Evolutionary conservation across 2,888 invertebrate species (phyloP).

Genomic region (Sthenelais limicola): DNA sequence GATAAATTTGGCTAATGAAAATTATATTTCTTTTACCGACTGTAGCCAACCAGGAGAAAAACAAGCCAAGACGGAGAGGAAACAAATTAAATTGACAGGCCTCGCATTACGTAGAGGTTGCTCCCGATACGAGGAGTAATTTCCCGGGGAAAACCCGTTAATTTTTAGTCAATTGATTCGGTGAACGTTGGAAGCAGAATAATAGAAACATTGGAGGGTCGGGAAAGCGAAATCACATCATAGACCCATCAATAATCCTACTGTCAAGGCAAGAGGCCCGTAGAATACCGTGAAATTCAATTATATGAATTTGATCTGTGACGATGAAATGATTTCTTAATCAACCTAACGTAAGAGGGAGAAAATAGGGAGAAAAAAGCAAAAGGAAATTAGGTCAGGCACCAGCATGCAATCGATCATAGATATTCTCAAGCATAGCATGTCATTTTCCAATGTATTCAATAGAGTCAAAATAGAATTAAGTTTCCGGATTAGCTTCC

Average conservation of each 20-base stretch:
- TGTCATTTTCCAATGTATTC: conserved; percentile 17
- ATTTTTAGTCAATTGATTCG: conserved; percentile 6
- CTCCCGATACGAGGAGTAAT: conserved; percentile 2
- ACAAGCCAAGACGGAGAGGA: conserved; percentile 1
- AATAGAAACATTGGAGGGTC: conserved; percentile 33
- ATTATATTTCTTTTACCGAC: conserved; percentile 20
- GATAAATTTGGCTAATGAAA: conserved; percentile 30
- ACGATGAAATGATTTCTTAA: conserved; percentile 38
- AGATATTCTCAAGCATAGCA: conserved; percentile 6
- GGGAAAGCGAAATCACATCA: conserved; percentile 34
- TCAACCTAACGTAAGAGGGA: conserved; percentile 32
- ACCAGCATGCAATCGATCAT: conserved; percentile 9
- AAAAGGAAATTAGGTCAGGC: conserved; percentile 29
- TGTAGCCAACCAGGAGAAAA: neutral
- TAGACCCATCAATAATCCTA: conserved; percentile 18
- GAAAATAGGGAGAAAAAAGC: neutral
- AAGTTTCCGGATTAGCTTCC: no score
- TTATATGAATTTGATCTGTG: conserved; percentile 33
- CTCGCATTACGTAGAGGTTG: neutral
- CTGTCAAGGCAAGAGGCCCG: conserved; percentile 27
- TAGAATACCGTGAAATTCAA: conserved; percentile 35
- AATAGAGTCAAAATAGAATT: neutral
- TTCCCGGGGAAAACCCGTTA: conserved; percentile 3
- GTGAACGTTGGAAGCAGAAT: conserved; percentile 12
- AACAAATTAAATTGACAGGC: conserved; percentile 10